Evolutionary conservation across 2,113 vertebrate genomes (phyloP).

Genomic region (Trachemys scripta): DNA sequence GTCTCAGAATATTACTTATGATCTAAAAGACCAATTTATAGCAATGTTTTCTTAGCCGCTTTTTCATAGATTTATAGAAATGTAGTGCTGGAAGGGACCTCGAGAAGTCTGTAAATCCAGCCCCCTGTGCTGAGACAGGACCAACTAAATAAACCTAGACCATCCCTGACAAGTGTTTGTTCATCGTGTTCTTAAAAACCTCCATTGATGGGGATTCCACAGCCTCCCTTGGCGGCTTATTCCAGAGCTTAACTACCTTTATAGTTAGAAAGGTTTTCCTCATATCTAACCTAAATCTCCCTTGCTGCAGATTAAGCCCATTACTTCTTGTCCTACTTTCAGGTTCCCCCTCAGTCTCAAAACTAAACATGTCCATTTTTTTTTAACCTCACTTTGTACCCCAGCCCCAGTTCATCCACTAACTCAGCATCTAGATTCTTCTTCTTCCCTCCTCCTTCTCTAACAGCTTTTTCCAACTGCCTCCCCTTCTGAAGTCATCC

Average conservation of each 20-base stretch:
- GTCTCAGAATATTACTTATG: not conserved
- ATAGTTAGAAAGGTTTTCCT: not conserved
- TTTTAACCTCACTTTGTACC: not conserved
- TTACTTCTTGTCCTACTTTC: not conserved
- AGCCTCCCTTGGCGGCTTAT: not conserved
- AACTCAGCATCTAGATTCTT: not conserved
- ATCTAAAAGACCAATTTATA: not conserved
- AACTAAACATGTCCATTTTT: not conserved
- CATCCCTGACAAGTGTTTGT: not conserved
- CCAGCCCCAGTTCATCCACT: not conserved
- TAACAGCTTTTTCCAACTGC: not conserved
- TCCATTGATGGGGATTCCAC: not conserved
- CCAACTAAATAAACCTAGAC: not conserved
- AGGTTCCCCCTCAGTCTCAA: not conserved
- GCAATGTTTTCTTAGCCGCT: not conserved
- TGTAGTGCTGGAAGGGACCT: not conserved
- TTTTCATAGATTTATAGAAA: not conserved
- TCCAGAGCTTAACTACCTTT: not conserved
- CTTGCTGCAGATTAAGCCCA: not conserved
- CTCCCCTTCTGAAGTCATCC: not conserved
- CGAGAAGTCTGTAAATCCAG: not conserved
- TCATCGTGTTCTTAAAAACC: not conserved
- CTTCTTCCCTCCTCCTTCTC: not conserved
- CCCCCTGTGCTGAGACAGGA: not conserved
- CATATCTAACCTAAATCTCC: not conserved